phyloP scores from a whole-genome alignment of 2,888 invertebrate genomes.

The Ochropleura leucogaster region DNA sequence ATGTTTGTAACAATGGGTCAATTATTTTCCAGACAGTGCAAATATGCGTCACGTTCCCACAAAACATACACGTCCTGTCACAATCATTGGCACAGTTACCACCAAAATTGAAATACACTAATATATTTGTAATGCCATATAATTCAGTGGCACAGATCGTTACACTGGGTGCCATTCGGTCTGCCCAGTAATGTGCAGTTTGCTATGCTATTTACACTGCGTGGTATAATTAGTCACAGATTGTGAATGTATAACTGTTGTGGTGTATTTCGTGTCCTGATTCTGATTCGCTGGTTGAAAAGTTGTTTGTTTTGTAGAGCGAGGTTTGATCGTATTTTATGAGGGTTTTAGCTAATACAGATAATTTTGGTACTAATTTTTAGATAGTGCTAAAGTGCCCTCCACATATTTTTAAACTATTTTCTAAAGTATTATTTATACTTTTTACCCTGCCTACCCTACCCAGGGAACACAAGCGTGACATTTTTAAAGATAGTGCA shows the following conservation, averaged over 20 bases:
- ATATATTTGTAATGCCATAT: slow-evolving; percentile 61
- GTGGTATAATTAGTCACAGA: slow-evolving; percentile 50
- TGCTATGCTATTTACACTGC: slow-evolving; percentile 50
- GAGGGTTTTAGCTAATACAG: not conserved
- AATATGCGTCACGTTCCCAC: slow-evolving; percentile 17
- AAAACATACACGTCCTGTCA: slow-evolving; percentile 44
- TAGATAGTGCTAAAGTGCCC: too few relatives aligned
- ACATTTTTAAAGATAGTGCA: too few relatives aligned
- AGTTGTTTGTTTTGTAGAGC: slow-evolving; percentile 57
- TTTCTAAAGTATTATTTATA: too few relatives aligned
- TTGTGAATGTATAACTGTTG: slow-evolving; percentile 53
- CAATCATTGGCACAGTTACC: slow-evolving; percentile 46
- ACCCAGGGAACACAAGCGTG: too few relatives aligned
- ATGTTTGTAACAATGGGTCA: slow-evolving; percentile 26
- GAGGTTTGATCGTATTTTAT: slow-evolving; percentile 44
- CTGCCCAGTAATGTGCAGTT: slow-evolving; percentile 35
- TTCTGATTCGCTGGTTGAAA: slow-evolving; percentile 62
- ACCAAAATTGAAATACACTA: slow-evolving; percentile 44
- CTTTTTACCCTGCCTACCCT: too few relatives aligned
- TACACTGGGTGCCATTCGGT: slow-evolving; percentile 58
- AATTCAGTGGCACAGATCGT: slow-evolving; percentile 58
- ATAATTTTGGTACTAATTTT: not conserved
- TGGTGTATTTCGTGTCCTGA: slow-evolving; percentile 60
- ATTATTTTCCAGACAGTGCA: slow-evolving; percentile 47
- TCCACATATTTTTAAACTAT: too few relatives aligned